Base-by-base conservation (phyloP, 2,888 invertebrate genomes). In the Azorinus chamasolen region DNA sequence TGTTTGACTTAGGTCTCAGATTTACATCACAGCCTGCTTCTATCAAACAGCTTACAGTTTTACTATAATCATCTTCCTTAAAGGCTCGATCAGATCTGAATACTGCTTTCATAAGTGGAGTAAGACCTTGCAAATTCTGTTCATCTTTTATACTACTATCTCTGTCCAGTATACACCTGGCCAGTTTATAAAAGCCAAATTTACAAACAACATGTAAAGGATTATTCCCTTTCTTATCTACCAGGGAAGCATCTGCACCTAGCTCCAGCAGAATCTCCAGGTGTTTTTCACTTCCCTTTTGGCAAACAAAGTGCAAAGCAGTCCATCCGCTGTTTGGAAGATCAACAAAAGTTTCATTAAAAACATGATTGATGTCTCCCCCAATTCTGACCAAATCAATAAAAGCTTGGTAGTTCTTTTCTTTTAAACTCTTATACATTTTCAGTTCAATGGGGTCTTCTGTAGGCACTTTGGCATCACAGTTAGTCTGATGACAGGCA, bases 201-300 rank as follows among this genome's bases (percentile, higher is more conserved):
- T 88, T 88, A 74, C 86, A 85, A 37, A 87, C 87, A 20, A 88
- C 61, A 41, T 88, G 89, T 43, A 89, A 71, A 12, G 88, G 78
- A 25, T 84, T 84, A 32, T 89, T 88, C 4, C 88, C 87, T 58
- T 83, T 84, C 43, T 79, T 84, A 27, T 85, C 86, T 43, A 68
- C 63, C n/a, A 86, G 59, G 18, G 57, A 61, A 8, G 85, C 78
- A 65, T 86, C 79, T 8, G 85, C 87, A 1, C 87, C 88, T 24
- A 85, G 66, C 12, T 73, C 57, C 18, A 87, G 55, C n/a, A 91
- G 63, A 22, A 79, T 76, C 32, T 83, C 61, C 16, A 90, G 54
- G 18, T 82, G 53, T 27, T 59, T 64, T 8, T 82, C 66, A 14
- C 81, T 74, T 25, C 83, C 86, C 57, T 72, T 75, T 24, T 83